Evolutionary conservation across 2,113 vertebrate species (phyloP).

Genomic region (Aythya baeri): DNA sequence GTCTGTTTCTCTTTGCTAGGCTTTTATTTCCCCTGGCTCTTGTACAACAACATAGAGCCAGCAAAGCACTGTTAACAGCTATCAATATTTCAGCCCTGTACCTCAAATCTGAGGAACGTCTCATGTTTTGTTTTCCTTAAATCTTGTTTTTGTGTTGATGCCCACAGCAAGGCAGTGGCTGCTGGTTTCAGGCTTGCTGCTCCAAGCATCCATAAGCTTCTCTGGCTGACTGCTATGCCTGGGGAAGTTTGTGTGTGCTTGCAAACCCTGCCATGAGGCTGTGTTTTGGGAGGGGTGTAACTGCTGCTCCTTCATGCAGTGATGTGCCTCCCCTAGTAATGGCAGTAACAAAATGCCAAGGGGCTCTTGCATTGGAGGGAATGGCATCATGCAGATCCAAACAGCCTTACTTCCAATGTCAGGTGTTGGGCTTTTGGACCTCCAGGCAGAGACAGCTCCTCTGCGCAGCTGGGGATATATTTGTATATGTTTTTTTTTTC

Average conservation of each 20-base stretch:
- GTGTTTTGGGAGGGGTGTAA: not conserved
- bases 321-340: not conserved
- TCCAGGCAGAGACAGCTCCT: not conserved
- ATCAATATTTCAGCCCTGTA: not conserved
- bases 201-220: not conserved
- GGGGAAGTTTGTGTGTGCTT: not conserved
- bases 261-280: not conserved
- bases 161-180: not conserved
- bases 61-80: not conserved
- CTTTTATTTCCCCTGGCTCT: not conserved
- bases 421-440: not conserved
- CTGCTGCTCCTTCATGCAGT: not conserved
- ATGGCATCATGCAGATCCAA: not conserved
- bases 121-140: not conserved
- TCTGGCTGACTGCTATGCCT: not conserved
- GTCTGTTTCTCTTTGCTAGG: not conserved
- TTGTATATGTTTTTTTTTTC: not conserved
- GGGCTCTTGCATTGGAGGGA: not conserved
- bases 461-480: not conserved
- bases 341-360: not conserved
- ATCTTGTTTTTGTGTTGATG: not conserved
- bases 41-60: not conserved
- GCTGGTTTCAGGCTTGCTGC: fast-evolving
- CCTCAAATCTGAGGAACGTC: not conserved
- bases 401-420: not conserved